A percentile compares a stretch with the other conserved stretches of the same genome.
These are phyloP conservation scores for Helicorthomorpha holstii DNA, from an alignment of 1,140 invertebrate genomes.

Conservation along the genomic window DNA sequence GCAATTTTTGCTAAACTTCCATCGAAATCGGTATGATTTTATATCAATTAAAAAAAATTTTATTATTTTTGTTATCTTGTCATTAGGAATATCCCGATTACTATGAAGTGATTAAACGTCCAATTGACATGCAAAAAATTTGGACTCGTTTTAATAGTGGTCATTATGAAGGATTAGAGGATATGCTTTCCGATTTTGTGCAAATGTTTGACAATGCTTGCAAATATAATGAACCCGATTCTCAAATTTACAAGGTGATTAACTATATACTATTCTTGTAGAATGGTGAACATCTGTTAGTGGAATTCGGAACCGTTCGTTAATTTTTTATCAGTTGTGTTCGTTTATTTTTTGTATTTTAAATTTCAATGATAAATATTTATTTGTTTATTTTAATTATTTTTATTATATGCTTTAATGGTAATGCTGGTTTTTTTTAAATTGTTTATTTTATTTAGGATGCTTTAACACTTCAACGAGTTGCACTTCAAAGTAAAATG, in stretches of 20 bases:
- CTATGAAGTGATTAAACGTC: constrained; percentile 93
- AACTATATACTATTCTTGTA: no score
- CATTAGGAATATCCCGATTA: constrained; percentile 87
- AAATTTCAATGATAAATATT: no score
- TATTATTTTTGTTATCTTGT: background rate
- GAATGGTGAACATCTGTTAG: no score
- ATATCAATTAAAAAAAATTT: background rate
- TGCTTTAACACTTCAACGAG: constrained; percentile 75
- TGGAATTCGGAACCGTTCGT: no score
- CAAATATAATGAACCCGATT: constrained; percentile 98
- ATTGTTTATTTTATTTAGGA: constrained; percentile 35
- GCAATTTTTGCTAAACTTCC: constrained; percentile 42
- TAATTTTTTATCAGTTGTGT: no score
- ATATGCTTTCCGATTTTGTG: constrained; percentile 80
- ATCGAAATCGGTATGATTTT: constrained; percentile 50
- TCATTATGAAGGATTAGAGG: constrained; percentile 69
- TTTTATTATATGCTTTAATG: background rate
- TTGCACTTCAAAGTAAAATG: constrained; percentile 81
- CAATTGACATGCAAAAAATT: constrained; percentile 94
- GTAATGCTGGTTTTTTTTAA: background rate
- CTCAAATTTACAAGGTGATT: constrained; percentile 85
- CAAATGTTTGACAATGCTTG: constrained; percentile 99
- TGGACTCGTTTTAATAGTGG: constrained; percentile 62
- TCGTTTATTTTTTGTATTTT: no score
- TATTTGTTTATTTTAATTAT: no score